Evolutionary conservation across 2,113 vertebrate species (phyloP).

Genomic region (Bufo bufo): DNA sequence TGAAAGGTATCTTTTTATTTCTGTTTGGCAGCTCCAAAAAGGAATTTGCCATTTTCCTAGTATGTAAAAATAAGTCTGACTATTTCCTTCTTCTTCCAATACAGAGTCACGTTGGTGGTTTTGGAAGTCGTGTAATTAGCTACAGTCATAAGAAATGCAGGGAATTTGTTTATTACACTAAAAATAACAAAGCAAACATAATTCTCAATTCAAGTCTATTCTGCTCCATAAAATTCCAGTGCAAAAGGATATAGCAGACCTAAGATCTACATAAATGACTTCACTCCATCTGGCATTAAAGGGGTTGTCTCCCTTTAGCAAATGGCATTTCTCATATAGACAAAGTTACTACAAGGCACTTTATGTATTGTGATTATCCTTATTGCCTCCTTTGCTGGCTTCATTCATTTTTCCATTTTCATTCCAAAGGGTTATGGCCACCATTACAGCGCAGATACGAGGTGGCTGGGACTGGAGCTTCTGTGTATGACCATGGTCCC

Average conservation of each 20-base stretch:
- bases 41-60: neutral
- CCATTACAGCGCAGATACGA: too few species aligned
- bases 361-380: too few species aligned
- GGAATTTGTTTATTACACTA: neutral
- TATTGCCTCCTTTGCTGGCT: too few species aligned
- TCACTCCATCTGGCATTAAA: neutral
- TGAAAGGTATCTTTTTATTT: slow-evolving; percentile 16
- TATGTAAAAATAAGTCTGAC: neutral
- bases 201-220: neutral
- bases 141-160: neutral
- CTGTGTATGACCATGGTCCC: too few species aligned
- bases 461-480: too few species aligned
- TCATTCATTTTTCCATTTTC: too few species aligned
- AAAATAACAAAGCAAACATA: neutral
- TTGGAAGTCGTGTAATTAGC: neutral
- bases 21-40: slow-evolving; percentile 2
- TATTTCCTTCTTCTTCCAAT: neutral
- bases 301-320: too few species aligned
- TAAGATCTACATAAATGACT: neutral
- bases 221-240: neutral
- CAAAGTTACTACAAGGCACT: too few species aligned
- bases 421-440: too few species aligned
- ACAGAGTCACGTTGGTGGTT: neutral
- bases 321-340: too few species aligned
- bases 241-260: neutral